Evolutionary conservation across 2,888 invertebrate species (phyloP), one percentile per base, ranked within the genome.

Genomic region (Aphidoletes aphidimyza): DNA sequence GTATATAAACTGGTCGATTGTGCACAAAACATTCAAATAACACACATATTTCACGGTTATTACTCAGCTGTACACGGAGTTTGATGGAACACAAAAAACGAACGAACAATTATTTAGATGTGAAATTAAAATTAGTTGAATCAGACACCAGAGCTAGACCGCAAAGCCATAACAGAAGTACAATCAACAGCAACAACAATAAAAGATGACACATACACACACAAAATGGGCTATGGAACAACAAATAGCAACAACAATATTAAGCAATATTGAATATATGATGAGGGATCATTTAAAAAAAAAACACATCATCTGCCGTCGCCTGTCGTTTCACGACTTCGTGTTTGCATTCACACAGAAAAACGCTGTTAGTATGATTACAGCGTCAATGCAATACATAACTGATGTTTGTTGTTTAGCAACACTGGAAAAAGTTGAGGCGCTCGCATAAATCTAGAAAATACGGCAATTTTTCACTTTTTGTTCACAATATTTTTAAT

Each of bases 11-110:
- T 81, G 37, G 17, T 6, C 34, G 36, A 59, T 36, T 36, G 19
- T 78, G 34, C 78, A 78, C 36, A 78, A 36, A 36, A 81, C n/a
- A 81, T 22, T 5, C 54, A 11, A 39, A 39, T 11, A 14, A 8
- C 59, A 30, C 81, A 81, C 36, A 81, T 81, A 81, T 81, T 81
- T 81, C 81, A 81, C 81, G 81, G 81, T 37, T 81, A 81, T 81
- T 81, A 81, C n/a, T n/a, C 81, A 81, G 81, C 22, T 81, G 37
- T 37, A 26, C 14, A 14, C 17, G 47, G 2, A 17, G 11, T 14
- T 2, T 2, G 2, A 19, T 17, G 17, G 47, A 47, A 47, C 39
- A 39, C 39, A n/a, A 54, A 47, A 47, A 47, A 47, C 17, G 5
- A 47, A 47, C 2, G 47, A 36, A 36, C 9, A 78, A 78, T 34